phyloP scores from a whole-genome alignment of 2,113 vertebrate genomes.

The Corythaeola cristata region DNA sequence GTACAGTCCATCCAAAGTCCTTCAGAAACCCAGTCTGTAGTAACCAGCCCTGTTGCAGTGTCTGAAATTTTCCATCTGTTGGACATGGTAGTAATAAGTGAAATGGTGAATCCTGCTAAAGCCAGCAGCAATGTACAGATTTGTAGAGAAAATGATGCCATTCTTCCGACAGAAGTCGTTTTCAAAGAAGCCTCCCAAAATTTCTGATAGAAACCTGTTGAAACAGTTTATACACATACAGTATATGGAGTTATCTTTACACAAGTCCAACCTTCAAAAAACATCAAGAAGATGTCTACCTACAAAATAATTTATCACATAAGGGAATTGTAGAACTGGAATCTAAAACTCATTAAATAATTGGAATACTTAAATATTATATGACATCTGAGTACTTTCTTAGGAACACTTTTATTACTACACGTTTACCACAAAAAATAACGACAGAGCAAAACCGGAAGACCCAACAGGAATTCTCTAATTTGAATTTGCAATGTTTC shows the following conservation, averaged over 20 bases:
- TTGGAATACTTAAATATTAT: not conserved
- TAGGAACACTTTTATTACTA: not conserved
- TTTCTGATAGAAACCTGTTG: conserved; percentile 8
- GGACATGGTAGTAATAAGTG: conserved; percentile 75
- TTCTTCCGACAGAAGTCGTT: not conserved
- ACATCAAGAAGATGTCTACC: not conserved
- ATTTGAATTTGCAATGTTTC: not conserved
- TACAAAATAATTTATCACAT: not conserved
- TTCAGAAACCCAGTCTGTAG: conserved; percentile 76
- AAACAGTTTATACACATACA: not conserved
- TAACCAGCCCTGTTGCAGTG: conserved; percentile 21
- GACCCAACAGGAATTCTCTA: not conserved
- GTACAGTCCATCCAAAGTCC: conserved; percentile 86
- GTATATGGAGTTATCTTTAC: not conserved
- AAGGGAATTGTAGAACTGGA: not conserved
- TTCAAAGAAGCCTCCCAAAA: not conserved
- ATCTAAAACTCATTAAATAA: not conserved
- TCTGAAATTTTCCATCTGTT: conserved; percentile 76
- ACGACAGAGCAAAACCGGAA: not conserved
- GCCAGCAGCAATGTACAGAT: conserved; percentile 75
- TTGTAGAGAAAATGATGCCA: conserved; percentile 67
- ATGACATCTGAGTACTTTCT: not conserved
- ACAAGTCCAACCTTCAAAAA: not conserved
- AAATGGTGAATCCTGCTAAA: conserved; percentile 74
- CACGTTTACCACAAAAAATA: not conserved